A percentile compares a stretch with the other conserved stretches of the same genome.
phyloP scores from a whole-genome alignment of 2,113 vertebrate species.

The Strigops habroptila region DNA sequence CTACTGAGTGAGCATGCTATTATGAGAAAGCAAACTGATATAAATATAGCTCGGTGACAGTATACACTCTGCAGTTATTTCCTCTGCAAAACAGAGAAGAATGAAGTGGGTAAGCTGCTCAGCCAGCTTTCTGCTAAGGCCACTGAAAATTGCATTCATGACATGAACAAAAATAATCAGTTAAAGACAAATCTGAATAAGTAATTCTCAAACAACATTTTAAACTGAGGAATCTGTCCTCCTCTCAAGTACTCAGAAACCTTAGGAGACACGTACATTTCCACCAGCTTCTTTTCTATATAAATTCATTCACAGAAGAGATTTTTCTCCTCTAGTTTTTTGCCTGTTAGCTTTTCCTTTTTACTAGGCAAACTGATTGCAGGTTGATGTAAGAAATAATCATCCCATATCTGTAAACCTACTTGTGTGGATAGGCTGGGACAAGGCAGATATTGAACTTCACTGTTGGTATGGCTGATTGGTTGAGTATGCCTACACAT shows the following conservation, averaged over 20 bases:
- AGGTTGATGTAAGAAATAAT: neutral
- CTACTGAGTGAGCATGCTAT: slow-evolving; percentile 19
- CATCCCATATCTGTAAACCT: neutral
- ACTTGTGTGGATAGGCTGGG: neutral
- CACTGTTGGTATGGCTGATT: neutral
- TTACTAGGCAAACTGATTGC: neutral
- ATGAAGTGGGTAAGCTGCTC: slow-evolving; percentile 17
- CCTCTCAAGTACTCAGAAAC: neutral
- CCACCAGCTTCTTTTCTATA: neutral
- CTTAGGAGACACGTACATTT: neutral
- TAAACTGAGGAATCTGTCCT: neutral
- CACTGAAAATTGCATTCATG: neutral
- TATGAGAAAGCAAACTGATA: slow-evolving; percentile 40
- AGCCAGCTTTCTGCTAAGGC: slow-evolving; percentile 30
- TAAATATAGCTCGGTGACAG: slow-evolving; percentile 46
- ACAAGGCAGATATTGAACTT: neutral
- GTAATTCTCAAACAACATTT: neutral
- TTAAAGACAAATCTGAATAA: neutral
- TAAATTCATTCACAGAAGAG: neutral
- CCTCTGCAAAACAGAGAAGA: slow-evolving; percentile 4
- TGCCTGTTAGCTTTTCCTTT: neutral
- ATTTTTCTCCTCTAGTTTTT: neutral
- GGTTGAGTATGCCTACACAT: neutral
- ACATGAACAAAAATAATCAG: slow-evolving; percentile 20
- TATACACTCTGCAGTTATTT: slow-evolving; percentile 30